Percentiles rank a stretch among this genome's conserved stretches.
Evolutionary conservation across 2,113 vertebrate species (phyloP).

Genomic region (Zosterops hypoxanthus): DNA sequence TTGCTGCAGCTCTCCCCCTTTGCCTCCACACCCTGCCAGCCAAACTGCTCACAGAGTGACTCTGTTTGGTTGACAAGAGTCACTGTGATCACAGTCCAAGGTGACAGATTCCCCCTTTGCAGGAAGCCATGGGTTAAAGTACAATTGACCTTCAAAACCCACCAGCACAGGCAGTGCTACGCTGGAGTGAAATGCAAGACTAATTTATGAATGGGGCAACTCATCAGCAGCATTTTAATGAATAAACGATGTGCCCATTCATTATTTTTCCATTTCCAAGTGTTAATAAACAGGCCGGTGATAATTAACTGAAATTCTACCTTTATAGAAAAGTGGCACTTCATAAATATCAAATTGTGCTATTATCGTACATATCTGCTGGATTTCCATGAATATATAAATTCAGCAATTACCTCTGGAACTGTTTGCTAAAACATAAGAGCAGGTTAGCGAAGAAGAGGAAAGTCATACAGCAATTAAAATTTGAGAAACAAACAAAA

Average conservation of each 20-base stretch:
- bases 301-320: constrained; percentile 79
- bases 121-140: constrained; percentile 45
- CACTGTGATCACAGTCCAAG: constrained; percentile 15
- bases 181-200: constrained; percentile 16
- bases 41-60: not conserved
- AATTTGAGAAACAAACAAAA: constrained; percentile 58
- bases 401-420: constrained; percentile 72
- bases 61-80: constrained; percentile 25
- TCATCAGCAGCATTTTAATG: constrained; percentile 76
- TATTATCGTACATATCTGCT: constrained; percentile 68
- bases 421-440: constrained; percentile 60
- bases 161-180: not conserved
- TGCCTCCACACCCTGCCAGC: not conserved
- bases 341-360: constrained; percentile 80
- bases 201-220: constrained; percentile 68
- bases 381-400: constrained; percentile 76
- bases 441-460: constrained; percentile 55
- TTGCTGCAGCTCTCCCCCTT: not conserved
- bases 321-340: constrained; percentile 78
- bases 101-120: not conserved
- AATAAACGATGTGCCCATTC: constrained; percentile 67
- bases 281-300: constrained; percentile 75
- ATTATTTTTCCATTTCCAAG: constrained; percentile 77
- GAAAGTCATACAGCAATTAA: constrained; percentile 67
- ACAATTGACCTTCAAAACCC: constrained; percentile 53